Base-by-base conservation (phyloP, 2,113 vertebrate genomes). In the Catagonus wagneri region DNA sequence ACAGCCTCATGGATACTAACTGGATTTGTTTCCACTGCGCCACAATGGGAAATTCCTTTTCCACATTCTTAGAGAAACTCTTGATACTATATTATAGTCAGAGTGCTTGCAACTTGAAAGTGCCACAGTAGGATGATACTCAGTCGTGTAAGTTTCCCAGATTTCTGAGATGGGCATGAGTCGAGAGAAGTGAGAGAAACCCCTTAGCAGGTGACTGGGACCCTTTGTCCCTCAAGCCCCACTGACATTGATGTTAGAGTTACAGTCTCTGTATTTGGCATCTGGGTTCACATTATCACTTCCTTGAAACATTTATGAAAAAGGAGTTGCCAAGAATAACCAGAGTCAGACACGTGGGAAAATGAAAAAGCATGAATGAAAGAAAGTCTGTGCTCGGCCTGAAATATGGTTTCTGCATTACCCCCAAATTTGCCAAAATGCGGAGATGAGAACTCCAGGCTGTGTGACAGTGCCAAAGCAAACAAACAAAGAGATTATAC, bases 281-380 rank as follows among this genome's bases (percentile, higher is more conserved):
- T 63, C 36, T 90, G 34, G 44, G 52, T 94, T 92, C 83, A 94
- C 75, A 96, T 95, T 81, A 93, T 95, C 84, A 60, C 93, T 90
- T 92, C n/a, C 54, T 94, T 54, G 22, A 88, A 88, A 79, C 86
- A 44, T 92, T 83, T 74, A 96, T 90, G 63, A 93, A 96, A 56
- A 66, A 74, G 36, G 39, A 75, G 25, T 85, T 65, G 88, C 84
- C 94, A 96, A 61, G 58, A 76, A 58, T 32, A 81, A 69, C 29
- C 58, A 89, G 72, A 88, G 76, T 74, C 36, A 89, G 78, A 56
- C 78, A 71, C 39, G 44, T 1, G 66, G 68, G 74, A 89, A 93
- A 89, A 79, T 25, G 50, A 71, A 90, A 79, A 81, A 66, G 86
- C 13, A 1, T 94, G 88, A 85, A 75, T 81, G 58, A 63, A 50